Conservation (phyloP, 1,140 invertebrate species). For the Gonioctena quinquepunctata region DNA sequence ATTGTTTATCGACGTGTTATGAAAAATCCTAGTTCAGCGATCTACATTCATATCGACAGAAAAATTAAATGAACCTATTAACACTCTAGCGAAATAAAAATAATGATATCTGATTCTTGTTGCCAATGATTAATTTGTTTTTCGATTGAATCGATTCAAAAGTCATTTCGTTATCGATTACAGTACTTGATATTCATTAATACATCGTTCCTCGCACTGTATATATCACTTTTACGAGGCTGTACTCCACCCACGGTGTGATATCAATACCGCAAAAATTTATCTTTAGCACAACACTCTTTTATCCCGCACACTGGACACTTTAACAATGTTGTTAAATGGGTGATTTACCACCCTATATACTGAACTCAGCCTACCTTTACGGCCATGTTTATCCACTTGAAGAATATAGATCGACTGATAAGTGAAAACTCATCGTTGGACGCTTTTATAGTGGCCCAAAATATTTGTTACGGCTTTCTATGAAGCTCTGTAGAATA, state of each 20-base stretch:
- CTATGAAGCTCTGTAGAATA: conserved; percentile 17
- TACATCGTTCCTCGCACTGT: no score
- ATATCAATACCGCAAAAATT: conserved; percentile 4
- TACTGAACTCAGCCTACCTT: background rate
- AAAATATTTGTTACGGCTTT: conserved; percentile 13
- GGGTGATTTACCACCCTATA: background rate
- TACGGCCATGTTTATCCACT: conserved; percentile 7
- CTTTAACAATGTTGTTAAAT: background rate
- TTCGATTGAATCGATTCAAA: no score
- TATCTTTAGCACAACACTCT: conserved; percentile 1
- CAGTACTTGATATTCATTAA: no score
- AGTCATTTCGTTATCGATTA: no score
- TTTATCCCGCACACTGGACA: conserved; percentile 6
- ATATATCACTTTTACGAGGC: background rate
- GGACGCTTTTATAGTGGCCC: conserved; percentile 8
- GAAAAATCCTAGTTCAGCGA: no score
- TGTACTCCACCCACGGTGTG: background rate
- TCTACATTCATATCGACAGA: no score
- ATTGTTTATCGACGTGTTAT: no score
- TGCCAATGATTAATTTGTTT: no score
- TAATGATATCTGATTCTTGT: no score
- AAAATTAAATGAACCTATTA: no score
- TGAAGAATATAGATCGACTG: conserved; percentile 12
- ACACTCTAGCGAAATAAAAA: no score
- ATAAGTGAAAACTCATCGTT: conserved; percentile 2